Base-by-base conservation (phyloP, 2,797 vertebrate species). In the Cyclopterus lumpus region DNA sequence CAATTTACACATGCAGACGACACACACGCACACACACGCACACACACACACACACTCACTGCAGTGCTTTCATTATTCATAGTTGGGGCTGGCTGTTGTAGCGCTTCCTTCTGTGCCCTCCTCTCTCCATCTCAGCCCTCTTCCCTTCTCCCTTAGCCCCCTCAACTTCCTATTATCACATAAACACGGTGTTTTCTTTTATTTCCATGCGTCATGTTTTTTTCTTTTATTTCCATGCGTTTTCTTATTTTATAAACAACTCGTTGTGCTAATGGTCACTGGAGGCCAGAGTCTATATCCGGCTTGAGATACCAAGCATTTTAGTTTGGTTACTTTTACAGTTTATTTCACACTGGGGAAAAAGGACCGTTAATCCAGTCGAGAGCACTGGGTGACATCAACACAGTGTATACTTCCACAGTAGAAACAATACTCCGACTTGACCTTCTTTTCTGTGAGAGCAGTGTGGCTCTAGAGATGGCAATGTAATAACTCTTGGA, bases 21-120 rank as follows among this genome's bases (percentile, higher is more conserved):
- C 38, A 46, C 15, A 28, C 32, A 24, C n/a, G 38, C 58, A 40
- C 53, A 34, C 26, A 12, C 60, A 22, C 46, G 42, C 26, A 12
- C 60, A 22, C 36, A 46, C 40, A 20, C 15, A 44, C 22, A 44
- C 60, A 49, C 26, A 61, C 42, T 60, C 32, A 63, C 40, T 44
- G 63, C 18, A 30, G 24, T 22, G 49, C 26, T 65, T 86, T 71
- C 72, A 85, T 85, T 86, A 86, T 83, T 83, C 66, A 89, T 73
- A 60, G 46, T 55, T 44, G 60, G 69, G 44, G 38, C 32, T 66
- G 72, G 69, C 44, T 70, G 55, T 38, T 40, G 73, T 70, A 68
- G 62, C 66, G 1, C 64, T 78, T 67, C 76, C 81, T 87, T 82
- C 70, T 84, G 79, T 57, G 72, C 18, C 63, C 60, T 67, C 32